Base-by-base conservation (phyloP, 1,140 invertebrate genomes). In the Penaeus indicus region DNA sequence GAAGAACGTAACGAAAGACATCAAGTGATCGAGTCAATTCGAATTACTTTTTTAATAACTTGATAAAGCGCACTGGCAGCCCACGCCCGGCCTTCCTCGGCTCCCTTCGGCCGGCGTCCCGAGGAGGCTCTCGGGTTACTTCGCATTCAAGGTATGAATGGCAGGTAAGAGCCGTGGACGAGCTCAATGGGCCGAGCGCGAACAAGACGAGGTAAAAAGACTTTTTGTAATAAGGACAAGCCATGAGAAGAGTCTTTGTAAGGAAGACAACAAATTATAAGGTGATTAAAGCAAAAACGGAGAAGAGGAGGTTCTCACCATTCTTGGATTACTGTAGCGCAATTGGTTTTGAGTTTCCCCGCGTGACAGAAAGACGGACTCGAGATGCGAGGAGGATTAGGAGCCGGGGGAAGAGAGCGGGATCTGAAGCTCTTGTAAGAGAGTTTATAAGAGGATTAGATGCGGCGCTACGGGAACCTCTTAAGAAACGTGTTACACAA, bases 81-180 rank as follows among this genome's bases (percentile, higher is more conserved):
- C 0, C 54, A 10, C 54, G 54, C 54, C 1, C 54, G 54, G 16
- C 5, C 54, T 54, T 54, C 54, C 21, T 18, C 32, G 27, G 64
- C 32, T 18, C 54, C 19, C 60, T 54, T 32, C 60, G 79, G 27
- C 54, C 38, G 54, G 25, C 47, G 0, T 75, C 54, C 62, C 27
- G 54, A 63, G 54, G 63, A 86, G 82, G 62, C 69, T 75, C 64
- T 88, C 86, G 27, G 27, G 47, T 88, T 88, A 69, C 86, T 47
- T 25, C 54, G 69, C 69, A 83, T 88, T 88, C 67, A 88, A 69
- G 86, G 80, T 77, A 75, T 88, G 80, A 88, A 84, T 83, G 69
- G 86, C 86, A 88, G 86, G 86, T 88, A 88, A 85, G 86, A 25
- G 80, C 80, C 27, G 61, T 78, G 69, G 80, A 72, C 67, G 60